A percentile compares a stretch with the other conserved stretches of the same genome.
These are phyloP conservation scores for Dolomedes plantarius DNA, from an alignment of 2,888 invertebrate genomes.

Conservation along the genomic window DNA sequence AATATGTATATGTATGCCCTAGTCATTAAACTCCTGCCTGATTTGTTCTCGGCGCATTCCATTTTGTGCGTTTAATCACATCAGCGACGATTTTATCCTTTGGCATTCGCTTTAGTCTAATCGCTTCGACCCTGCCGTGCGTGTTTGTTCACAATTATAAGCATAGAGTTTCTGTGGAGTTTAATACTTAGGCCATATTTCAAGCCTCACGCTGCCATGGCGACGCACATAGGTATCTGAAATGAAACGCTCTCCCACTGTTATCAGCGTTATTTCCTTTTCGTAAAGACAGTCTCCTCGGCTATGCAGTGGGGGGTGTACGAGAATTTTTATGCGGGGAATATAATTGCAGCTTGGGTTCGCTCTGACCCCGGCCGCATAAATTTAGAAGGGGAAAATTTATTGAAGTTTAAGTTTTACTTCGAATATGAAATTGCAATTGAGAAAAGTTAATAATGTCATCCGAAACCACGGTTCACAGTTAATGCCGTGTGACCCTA, in stretches of 20 bases:
- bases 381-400: too few species aligned
- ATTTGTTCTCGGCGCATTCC: slow-evolving; percentile 27
- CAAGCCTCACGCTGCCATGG: slow-evolving; percentile 19
- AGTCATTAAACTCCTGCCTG: slow-evolving; percentile 38
- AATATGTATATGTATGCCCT: slow-evolving; percentile 50
- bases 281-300: too few species aligned
- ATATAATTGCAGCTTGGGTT: too few species aligned
- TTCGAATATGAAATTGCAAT: too few species aligned
- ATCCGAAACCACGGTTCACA: too few species aligned
- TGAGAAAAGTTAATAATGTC: too few species aligned
- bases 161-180: slow-evolving; percentile 28
- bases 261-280: background rate
- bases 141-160: slow-evolving; percentile 43
- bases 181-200: slow-evolving; percentile 33
- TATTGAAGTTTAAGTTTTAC: too few species aligned
- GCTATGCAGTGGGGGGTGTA: too few species aligned
- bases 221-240: slow-evolving; percentile 28
- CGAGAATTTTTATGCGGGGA: too few species aligned
- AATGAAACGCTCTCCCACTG: slow-evolving; percentile 25
- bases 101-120: slow-evolving; percentile 34
- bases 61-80: slow-evolving; percentile 44
- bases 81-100: slow-evolving; percentile 54
- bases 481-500: too few species aligned
- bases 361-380: too few species aligned
- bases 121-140: slow-evolving; percentile 22